Percentiles rank a stretch among this genome's conserved stretches.
Conservation (phyloP, 2,113 vertebrate species). For the Thamnaconus septentrionalis region DNA sequence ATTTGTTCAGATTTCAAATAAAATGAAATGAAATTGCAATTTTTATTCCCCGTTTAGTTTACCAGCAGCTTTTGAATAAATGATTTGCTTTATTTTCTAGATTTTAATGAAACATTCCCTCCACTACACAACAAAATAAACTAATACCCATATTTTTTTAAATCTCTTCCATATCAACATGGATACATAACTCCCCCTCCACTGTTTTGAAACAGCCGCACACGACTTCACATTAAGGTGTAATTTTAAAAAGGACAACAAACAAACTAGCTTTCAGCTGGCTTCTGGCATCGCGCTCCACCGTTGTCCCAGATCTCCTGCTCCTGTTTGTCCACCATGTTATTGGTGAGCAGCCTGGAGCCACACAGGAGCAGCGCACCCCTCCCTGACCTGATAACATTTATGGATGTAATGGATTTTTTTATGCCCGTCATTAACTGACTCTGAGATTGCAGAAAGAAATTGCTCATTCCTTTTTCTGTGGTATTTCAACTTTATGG, state of each 20-base stretch:
- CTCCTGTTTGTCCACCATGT: slow-evolving; percentile 53
- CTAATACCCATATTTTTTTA: too few relatives aligned
- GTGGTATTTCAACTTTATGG: slow-evolving; percentile 84
- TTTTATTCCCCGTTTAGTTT: too few relatives aligned
- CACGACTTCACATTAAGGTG: not conserved
- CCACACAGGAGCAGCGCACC: slow-evolving; percentile 30
- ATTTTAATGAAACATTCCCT: too few relatives aligned
- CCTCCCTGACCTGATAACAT: slow-evolving; percentile 79
- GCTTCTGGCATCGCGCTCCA: slow-evolving; percentile 26
- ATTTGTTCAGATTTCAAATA: too few relatives aligned
- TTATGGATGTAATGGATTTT: slow-evolving; percentile 86
- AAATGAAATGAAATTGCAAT: too few relatives aligned
- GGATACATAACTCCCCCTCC: too few relatives aligned
- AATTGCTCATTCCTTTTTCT: slow-evolving; percentile 77
- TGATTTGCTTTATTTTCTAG: too few relatives aligned
- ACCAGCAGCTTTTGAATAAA: too few relatives aligned
- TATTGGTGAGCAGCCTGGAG: slow-evolving; percentile 35
- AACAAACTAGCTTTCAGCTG: not conserved
- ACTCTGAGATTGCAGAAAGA: slow-evolving; percentile 68
- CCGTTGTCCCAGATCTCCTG: slow-evolving; percentile 40
- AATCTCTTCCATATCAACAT: too few relatives aligned
- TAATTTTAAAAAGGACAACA: slow-evolving; percentile 9
- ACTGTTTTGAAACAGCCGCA: too few relatives aligned
- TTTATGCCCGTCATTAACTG: slow-evolving; percentile 83
- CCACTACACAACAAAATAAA: too few relatives aligned